Evolutionary conservation across 2,113 vertebrate genomes (phyloP), one percentile per base, ranked within the genome.

Genomic region (Gopherus evgoodei): DNA sequence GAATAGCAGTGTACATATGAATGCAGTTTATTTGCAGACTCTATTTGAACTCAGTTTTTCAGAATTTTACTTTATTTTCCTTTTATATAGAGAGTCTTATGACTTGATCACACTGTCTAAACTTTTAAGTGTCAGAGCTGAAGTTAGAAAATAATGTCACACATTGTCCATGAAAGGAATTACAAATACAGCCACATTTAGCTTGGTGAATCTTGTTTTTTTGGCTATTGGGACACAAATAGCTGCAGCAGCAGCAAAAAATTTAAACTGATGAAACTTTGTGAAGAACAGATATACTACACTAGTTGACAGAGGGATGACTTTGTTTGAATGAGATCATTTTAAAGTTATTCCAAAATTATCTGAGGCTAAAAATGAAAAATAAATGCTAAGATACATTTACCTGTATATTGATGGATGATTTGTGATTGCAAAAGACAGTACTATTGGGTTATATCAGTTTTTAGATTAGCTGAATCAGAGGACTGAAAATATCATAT

Each of bases 381-480:
- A 96, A 95, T 76, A 82, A 93, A 89, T 44, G 19, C 85, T 22
- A 9, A 94, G 84, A 94, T 95, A 38, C 53, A 38, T 93, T 94
- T 47, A 90, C 95, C 94, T 92, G 84, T 9, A 0, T 78, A 14
- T 44, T 16, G 42, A 78, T 44, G 83, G 19, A 62, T 38, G 0
- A 91, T 95, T 95, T 76, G 92, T 92, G 84, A 95, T 69, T 35
- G 1, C 83, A 1, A 4, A 44, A 42, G 83, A 53, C 53, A 4
- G 17, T 47, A 42, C 3, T 47, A 14, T 24, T 42, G 13, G 1
- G 3, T 38, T 25, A 31, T 42, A 78, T n/a, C 16, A 38, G 50
- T 83, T 11, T 11, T 25, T 78, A 52, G 72, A 65, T 78, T 35
- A 6, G 17, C 17, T 1, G 84, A 94, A 90, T 90, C 91, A 29